These are phyloP conservation scores for Proctacanthus coquilletti DNA, from an alignment of 1,140 invertebrate genomes.

Conservation along the genomic window DNA sequence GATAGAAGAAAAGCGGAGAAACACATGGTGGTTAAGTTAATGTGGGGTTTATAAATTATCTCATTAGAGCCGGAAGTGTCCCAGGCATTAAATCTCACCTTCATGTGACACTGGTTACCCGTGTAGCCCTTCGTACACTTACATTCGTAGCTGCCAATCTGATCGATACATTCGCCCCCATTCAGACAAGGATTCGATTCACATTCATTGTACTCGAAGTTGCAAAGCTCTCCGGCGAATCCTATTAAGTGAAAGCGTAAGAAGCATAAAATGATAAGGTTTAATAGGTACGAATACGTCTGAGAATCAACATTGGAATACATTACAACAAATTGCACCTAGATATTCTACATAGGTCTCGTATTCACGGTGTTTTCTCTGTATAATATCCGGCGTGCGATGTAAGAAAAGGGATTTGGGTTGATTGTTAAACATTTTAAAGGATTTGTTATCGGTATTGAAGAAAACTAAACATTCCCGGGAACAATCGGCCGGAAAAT, in stretches of 20 bases:
- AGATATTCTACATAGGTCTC: too few species aligned
- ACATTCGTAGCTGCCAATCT: slow-evolving; percentile 60
- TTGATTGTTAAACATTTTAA: too few species aligned
- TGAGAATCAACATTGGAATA: too few species aligned
- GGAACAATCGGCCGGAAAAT: too few species aligned
- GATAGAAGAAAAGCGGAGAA: not conserved
- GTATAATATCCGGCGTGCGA: too few species aligned
- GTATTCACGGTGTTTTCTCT: too few species aligned
- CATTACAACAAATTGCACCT: too few species aligned
- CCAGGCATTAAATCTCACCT: slow-evolving; percentile 29
- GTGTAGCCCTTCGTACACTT: slow-evolving; percentile 62
- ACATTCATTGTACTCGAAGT: slow-evolving; percentile 72
- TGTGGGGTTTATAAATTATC: not conserved
- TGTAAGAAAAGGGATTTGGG: too few species aligned
- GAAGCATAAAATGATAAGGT: too few species aligned
- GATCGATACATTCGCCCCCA: slow-evolving; percentile 64
- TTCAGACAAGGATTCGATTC: slow-evolving; percentile 75
- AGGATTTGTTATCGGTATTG: too few species aligned
- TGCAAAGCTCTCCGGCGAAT: slow-evolving; percentile 59
- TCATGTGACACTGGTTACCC: slow-evolving; percentile 53
- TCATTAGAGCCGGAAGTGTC: not conserved
- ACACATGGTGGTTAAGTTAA: not conserved
- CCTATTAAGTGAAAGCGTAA: slow-evolving; percentile 26
- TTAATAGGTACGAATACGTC: too few species aligned
- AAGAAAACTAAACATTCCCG: too few species aligned